A percentile compares a stretch with the other conserved stretches of the same genome.
phyloP scores from a whole-genome alignment of 2,797 vertebrate genomes.

The Falco berigora region DNA sequence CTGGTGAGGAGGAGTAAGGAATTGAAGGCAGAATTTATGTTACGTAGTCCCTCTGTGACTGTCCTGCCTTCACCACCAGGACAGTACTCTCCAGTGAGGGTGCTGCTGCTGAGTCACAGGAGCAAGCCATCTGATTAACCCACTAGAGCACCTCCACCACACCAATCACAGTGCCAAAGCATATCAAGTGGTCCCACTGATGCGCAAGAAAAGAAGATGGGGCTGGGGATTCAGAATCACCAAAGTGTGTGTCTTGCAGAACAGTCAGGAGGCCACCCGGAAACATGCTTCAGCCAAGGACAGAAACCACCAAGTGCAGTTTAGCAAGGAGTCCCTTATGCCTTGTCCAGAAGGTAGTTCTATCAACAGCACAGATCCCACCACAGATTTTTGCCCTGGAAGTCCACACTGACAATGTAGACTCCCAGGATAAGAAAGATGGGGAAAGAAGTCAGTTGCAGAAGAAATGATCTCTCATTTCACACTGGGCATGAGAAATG shows the following conservation, averaged over 20 bases:
- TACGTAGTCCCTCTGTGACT: background rate
- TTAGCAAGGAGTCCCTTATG: background rate
- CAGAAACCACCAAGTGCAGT: background rate
- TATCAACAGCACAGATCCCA: background rate
- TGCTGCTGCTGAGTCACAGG: background rate
- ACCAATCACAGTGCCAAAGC: background rate
- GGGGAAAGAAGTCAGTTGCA: background rate
- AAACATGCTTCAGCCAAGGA: background rate
- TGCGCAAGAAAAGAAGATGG: background rate
- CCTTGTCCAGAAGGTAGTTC: background rate
- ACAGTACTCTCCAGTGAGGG: background rate
- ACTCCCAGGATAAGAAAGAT: background rate
- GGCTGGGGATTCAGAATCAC: background rate
- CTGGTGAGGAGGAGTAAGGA: background rate
- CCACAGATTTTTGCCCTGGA: background rate
- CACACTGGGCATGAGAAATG: background rate
- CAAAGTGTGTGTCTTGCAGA: background rate
- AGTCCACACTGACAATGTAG: background rate
- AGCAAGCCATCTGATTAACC: background rate
- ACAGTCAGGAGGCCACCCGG: background rate
- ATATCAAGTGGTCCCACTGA: background rate
- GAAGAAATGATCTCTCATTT: constrained; percentile 17
- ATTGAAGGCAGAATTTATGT: background rate
- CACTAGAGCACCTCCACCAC: background rate
- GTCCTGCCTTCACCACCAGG: background rate